phyloP scores from a whole-genome alignment of 2,888 invertebrate genomes.

The Sympetrum striolatum region DNA sequence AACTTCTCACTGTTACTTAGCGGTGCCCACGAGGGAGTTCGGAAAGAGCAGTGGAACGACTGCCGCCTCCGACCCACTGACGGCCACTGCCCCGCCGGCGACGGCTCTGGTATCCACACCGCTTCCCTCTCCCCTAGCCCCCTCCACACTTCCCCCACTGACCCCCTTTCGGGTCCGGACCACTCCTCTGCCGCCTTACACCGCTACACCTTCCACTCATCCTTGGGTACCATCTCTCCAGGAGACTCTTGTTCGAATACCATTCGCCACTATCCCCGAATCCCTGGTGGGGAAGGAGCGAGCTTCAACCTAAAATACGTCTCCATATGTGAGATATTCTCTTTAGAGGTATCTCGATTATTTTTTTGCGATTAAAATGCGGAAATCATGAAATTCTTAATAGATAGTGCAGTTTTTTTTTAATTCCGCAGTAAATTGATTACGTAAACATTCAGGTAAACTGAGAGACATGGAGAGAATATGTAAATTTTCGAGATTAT shows the following conservation, averaged over 20 bases:
- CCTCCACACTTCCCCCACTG: conserved; percentile 22
- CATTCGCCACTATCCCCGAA: not conserved
- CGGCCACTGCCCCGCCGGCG: conserved; percentile 32
- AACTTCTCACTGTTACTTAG: not conserved
- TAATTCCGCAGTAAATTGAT: no score
- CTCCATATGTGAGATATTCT: not conserved
- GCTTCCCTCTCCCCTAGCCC: not conserved
- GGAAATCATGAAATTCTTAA: no score
- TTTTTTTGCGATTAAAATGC: not conserved
- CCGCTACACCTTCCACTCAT: not conserved
- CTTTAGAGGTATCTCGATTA: not conserved
- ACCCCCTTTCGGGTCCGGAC: conserved; percentile 10
- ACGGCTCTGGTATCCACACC: not conserved
- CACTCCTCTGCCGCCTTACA: not conserved
- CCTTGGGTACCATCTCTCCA: not conserved
- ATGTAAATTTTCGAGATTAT: no score
- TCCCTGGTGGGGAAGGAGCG: not conserved
- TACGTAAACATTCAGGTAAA: no score
- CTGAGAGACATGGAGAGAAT: no score
- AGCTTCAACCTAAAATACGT: not conserved
- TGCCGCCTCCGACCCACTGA: conserved; percentile 34
- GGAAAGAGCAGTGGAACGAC: conserved; percentile 18
- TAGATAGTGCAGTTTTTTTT: no score
- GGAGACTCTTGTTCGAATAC: not conserved
- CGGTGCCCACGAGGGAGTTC: not conserved